These are phyloP conservation scores for Linnaemya vulpina DNA, from an alignment of 2,888 invertebrate species.

Conservation along the genomic window DNA sequence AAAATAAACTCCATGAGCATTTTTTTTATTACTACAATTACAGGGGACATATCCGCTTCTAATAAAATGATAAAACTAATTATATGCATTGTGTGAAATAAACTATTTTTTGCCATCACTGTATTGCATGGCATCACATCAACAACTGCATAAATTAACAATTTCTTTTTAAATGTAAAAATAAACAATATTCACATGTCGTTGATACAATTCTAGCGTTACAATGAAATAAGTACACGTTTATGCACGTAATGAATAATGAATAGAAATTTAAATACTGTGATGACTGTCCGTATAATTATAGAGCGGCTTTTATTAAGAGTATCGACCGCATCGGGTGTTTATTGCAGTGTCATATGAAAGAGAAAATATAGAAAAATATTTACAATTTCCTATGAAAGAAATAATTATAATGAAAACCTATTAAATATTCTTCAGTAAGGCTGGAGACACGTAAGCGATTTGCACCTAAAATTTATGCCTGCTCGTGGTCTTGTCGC, in stretches of 20 bases:
- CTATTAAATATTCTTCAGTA: too few species aligned
- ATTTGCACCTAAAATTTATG: too few species aligned
- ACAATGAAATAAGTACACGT: neutral
- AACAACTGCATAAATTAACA: conserved; percentile 11
- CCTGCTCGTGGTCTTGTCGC: too few species aligned
- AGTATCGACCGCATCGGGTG: too few species aligned
- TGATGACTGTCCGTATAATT: neutral
- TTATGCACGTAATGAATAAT: neutral
- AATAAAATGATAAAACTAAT: too few species aligned
- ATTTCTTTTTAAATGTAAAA: conserved; percentile 2
- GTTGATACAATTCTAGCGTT: conserved; percentile 1
- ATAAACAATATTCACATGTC: conserved; percentile 1
- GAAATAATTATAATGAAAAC: too few species aligned
- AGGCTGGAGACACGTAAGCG: too few species aligned
- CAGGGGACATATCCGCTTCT: too few species aligned
- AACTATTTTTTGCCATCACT: neutral
- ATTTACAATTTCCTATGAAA: neutral
- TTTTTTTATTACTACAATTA: too few species aligned
- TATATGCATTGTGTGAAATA: too few species aligned
- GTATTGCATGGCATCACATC: conserved; percentile 28
- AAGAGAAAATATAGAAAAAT: neutral
- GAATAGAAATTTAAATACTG: neutral
- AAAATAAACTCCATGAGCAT: too few species aligned
- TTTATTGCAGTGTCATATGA: neutral
- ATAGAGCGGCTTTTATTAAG: neutral